Evolutionary conservation across 2,888 invertebrate species (phyloP), one percentile per base, ranked within the genome.

Genomic region (Imbricaverruca yamaguchii): DNA sequence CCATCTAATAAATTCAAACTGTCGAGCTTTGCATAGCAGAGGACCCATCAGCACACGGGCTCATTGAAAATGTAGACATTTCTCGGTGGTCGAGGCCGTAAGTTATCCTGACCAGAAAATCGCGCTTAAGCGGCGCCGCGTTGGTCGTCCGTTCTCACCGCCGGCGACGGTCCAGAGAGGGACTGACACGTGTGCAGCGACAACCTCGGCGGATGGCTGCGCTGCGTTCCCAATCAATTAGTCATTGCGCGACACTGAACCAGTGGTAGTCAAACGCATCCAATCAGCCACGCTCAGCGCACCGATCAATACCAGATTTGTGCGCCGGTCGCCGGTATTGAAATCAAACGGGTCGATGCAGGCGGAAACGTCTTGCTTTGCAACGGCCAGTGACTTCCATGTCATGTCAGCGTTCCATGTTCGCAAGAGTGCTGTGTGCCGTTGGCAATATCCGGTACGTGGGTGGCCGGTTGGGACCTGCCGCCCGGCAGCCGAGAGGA

Each of bases 1-100:
- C 74, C 74, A 74, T 74, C 74, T 74, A 53, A 74, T 74, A 74
- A 74, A 74, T 74, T 74, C 74, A 74, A 74, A 74, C 18, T 74
- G 74, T 74, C 74, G 53, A 53, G 53, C 53, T 74, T 74, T 74
- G 74, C 74, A 74, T 74, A 74, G 74, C 18, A 53, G 21, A 10
- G 74, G 74, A 13, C 18, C 53, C 53, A 53, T 21, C 53, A 15
- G 74, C 74, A 53, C 74, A 74, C 74, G 21, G 74, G 74, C 74
- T 74, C 74, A 74, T 74, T 53, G 74, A 53, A 53, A 74, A 53
- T 74, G 74, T 74, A 21, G 53, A 74, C 53, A 74, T 74, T 74
- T 53, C 53, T 11, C 59, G 59, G 59, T 11, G 12, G 53, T 53
- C 74, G 0, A 7, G 74, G 15, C 74, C 74, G 74, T 74, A 74